phyloP scores from a whole-genome alignment of 2,888 invertebrate genomes.

The Zygogramma bicolorata region DNA sequence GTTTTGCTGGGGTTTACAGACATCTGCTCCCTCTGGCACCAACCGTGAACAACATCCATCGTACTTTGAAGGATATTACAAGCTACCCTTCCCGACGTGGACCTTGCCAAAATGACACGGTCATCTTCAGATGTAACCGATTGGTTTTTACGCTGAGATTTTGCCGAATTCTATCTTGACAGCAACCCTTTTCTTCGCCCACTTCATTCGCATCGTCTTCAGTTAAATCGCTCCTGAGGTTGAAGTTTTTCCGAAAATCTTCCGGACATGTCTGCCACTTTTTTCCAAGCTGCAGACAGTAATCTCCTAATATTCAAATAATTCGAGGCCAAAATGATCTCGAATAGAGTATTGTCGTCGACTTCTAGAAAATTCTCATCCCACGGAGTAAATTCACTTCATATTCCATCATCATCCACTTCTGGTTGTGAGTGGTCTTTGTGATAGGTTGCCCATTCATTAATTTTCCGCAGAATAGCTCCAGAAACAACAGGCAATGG shows the following conservation, averaged over 20 bases:
- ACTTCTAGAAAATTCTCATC: conserved; percentile 99
- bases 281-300: conserved; percentile 97
- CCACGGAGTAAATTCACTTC: conserved; percentile 99
- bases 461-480: conserved; percentile 93
- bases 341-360: conserved; percentile 96
- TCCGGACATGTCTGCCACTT: conserved; percentile 98
- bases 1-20: too few relatives aligned
- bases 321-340: conserved; percentile 96
- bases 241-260: conserved; percentile 96
- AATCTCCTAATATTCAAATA: conserved; percentile 96
- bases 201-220: too few relatives aligned
- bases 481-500: conserved; percentile 98
- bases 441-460: conserved; percentile 93
- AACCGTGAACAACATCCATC: too few relatives aligned
- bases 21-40: too few relatives aligned
- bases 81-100: too few relatives aligned
- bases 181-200: too few relatives aligned
- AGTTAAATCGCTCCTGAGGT: conserved; percentile 96
- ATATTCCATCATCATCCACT: conserved; percentile 97
- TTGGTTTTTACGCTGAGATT: too few relatives aligned
- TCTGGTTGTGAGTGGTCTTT: conserved; percentile 96
- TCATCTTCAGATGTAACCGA: too few relatives aligned
- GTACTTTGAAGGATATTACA: too few relatives aligned
- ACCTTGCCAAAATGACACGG: too few relatives aligned
- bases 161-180: too few relatives aligned